Conservation (phyloP, 2,797 vertebrate species). For the Microctenopoma steveboyesi region DNA sequence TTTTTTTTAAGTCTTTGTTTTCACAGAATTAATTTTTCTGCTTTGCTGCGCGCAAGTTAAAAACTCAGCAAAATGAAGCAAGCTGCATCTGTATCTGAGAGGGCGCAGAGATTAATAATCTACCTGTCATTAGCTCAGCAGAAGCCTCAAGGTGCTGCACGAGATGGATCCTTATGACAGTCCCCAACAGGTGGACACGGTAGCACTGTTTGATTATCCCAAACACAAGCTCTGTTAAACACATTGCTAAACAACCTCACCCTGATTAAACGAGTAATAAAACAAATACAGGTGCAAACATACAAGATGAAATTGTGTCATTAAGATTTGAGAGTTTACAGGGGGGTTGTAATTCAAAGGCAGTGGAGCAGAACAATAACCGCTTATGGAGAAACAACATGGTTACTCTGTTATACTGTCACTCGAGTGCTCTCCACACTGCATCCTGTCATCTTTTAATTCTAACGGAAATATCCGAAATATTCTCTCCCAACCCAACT, state of each 20-base stretch:
- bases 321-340: neutral
- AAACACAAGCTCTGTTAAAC: constrained; percentile 29
- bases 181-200: constrained; percentile 36
- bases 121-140: constrained; percentile 64
- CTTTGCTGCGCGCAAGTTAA: constrained; percentile 93
- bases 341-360: neutral
- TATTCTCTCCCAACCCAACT: too few species aligned
- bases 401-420: neutral
- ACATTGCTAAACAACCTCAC: constrained; percentile 19
- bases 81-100: constrained; percentile 63
- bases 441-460: neutral
- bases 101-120: constrained; percentile 84
- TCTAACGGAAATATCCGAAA: neutral
- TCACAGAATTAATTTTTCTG: constrained; percentile 93
- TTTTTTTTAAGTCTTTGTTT: too few species aligned
- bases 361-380: neutral
- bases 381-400: neutral
- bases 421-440: neutral
- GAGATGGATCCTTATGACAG: constrained; percentile 52
- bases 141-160: constrained; percentile 33
- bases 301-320: constrained; percentile 4
- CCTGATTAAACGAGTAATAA: constrained; percentile 15
- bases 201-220: constrained; percentile 17
- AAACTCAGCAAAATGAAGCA: constrained; percentile 91
- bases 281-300: constrained; percentile 1